phyloP scores from a whole-genome alignment of 2,888 invertebrate genomes.

The Alentia gelatinosa region DNA sequence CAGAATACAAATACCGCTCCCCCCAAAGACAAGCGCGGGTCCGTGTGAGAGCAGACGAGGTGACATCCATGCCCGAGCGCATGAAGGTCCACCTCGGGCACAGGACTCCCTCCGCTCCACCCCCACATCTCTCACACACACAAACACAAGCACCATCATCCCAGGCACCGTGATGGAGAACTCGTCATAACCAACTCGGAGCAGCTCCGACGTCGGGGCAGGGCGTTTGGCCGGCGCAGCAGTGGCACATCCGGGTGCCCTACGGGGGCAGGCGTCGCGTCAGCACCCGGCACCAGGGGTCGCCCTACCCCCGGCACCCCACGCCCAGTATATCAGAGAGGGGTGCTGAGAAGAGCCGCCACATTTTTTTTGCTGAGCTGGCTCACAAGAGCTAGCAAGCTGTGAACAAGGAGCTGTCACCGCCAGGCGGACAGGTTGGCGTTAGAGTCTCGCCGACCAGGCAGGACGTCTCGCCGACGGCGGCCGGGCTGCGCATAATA shows the following conservation, averaged over 20 bases:
- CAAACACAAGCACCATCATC: neutral
- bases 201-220: neutral
- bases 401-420: slow-evolving; percentile 23
- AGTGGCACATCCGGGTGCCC: no score
- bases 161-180: neutral
- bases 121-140: neutral
- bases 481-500: neutral
- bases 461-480: neutral
- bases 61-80: no score
- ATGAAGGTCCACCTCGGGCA: no score
- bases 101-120: no score
- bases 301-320: no score
- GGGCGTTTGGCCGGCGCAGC: neutral
- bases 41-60: neutral
- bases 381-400: neutral
- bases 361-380: no score
- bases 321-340: no score
- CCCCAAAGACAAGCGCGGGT: neutral
- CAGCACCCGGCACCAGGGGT: no score
- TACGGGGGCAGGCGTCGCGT: neutral
- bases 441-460: neutral
- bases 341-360: no score
- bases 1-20: neutral
- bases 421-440: neutral
- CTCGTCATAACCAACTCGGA: slow-evolving; percentile 8